Base-by-base conservation (phyloP, 2,797 vertebrate genomes). In the Phrynocephalus forsythii region DNA sequence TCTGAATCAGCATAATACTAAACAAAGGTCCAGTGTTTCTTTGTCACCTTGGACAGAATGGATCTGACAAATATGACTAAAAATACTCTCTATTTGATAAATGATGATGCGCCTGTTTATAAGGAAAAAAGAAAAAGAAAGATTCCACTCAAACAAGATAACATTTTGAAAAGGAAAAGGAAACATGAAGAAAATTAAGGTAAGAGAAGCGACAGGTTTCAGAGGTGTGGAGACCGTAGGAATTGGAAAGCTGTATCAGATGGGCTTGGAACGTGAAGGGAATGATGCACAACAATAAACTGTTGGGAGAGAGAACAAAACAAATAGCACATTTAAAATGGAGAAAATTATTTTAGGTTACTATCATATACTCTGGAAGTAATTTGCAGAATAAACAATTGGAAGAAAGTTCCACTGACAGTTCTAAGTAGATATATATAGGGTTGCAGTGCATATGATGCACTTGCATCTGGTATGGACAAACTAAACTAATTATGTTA, bases 251-350 rank as follows among this genome's bases (percentile, higher is more conserved):
- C 86, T 96, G 97, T 96, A n/a, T 99, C 98, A 99, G 96, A 97
- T 94, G 94, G 94, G 97, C 97, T 97, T 98, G 97, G 97, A 95
- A 82, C 97, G 98, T 93, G 98, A 95, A 94, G 97, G 98, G 95
- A 99, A 97, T 93, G 97, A 95, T 73, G 96, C 96, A 96, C 97
- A 97, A 96, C 97, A 97, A 93, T 97, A 97, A 90, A 96, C 97
- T 96, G 96, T 88, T 0, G 79, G 38, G 87, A 91, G 93, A 91
- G 90, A 91, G 60, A 91, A 94, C 94, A 85, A 95, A 87, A 91
- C 91, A 93, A 95, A 94, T 77, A 94, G 86, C 86, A 93, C 93
- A 96, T 1, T 56, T 88, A 90, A 91, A n/a, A 86, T 90, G 94
- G 94, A 9, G 79, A 83, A 82, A 91, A 76, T 78, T 4, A 75